Conservation (phyloP, 2,888 invertebrate genomes). For the Entomobrya multifasciata region DNA sequence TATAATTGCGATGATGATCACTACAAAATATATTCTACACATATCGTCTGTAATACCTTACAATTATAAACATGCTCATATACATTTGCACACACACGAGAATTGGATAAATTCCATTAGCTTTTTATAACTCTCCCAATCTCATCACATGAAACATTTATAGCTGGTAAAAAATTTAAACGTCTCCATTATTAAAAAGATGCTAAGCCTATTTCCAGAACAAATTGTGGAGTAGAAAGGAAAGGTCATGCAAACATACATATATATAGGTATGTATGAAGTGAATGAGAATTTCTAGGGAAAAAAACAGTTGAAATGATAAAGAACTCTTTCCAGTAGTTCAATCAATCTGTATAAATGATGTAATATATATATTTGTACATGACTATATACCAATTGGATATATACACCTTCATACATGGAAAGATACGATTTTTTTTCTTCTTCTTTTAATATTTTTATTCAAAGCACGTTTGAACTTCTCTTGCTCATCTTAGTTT, state of each 20-base stretch:
- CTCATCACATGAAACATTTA: neutral
- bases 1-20: neutral
- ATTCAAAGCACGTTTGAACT: conserved; percentile 63
- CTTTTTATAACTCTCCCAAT: too few relatives aligned
- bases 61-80: too few relatives aligned
- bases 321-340: conserved; percentile 30
- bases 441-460: conserved; percentile 17
- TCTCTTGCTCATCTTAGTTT: conserved; percentile 62
- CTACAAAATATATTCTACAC: neutral
- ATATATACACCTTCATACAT: too few relatives aligned
- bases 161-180: conserved; percentile 22
- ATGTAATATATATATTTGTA: neutral
- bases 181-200: conserved; percentile 17
- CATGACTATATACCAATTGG: too few relatives aligned
- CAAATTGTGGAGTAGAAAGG: neutral
- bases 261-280: too few relatives aligned
- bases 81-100: too few relatives aligned
- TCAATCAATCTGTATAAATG: conserved; percentile 48
- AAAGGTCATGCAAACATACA: too few relatives aligned
- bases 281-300: neutral
- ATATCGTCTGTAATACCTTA: too few relatives aligned
- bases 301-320: conserved; percentile 4
- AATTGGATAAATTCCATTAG: too few relatives aligned
- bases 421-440: too few relatives aligned
- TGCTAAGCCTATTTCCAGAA: too few relatives aligned